A percentile compares a stretch with the other conserved stretches of the same genome.
Evolutionary conservation across 2,113 vertebrate genomes (phyloP).

Genomic region (Leucoraja erinaceus): DNA sequence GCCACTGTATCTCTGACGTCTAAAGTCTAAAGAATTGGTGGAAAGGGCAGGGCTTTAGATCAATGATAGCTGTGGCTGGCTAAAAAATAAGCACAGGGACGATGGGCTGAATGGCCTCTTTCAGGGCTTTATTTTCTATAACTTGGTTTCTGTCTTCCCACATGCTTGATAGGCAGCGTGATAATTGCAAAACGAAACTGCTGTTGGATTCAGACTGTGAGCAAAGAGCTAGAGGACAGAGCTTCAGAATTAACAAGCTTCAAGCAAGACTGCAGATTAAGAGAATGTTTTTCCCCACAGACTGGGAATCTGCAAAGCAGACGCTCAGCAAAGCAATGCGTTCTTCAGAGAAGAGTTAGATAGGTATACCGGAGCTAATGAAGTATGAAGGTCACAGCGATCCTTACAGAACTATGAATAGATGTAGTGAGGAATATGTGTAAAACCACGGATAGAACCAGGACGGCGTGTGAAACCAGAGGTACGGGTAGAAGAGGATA

Average conservation of each 20-base stretch:
- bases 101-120: neutral
- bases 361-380: neutral
- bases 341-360: conserved; percentile 22
- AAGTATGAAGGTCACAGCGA: neutral
- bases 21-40: neutral
- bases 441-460: neutral
- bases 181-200: neutral
- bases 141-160: neutral
- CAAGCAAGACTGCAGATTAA: conserved; percentile 18
- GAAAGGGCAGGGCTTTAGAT: neutral
- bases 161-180: neutral
- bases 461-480: neutral
- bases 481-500: neutral
- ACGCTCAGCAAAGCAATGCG: neutral
- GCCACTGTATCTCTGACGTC: too few relatives aligned
- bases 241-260: conserved; percentile 14
- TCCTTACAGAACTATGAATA: neutral
- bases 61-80: neutral
- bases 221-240: neutral
- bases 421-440: neutral
- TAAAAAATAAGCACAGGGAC: neutral
- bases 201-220: neutral
- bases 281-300: conserved; percentile 14
- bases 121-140: neutral
- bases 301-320: neutral